Conservation (phyloP, 2,113 vertebrate genomes). For the Apodemus speciosus region DNA sequence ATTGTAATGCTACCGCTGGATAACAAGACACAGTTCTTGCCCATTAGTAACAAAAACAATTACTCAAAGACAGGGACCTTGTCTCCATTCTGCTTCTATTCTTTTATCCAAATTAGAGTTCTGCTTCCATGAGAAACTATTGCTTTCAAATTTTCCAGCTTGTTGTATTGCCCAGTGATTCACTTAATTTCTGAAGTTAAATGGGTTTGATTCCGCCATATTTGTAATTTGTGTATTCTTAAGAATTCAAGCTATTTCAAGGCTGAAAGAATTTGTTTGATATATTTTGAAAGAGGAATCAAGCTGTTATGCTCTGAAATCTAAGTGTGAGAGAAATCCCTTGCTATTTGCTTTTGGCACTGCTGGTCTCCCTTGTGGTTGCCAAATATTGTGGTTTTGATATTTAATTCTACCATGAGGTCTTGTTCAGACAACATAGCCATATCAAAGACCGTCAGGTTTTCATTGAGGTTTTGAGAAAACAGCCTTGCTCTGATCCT, state of each 20-base stretch:
- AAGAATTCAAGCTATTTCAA: slow-evolving; percentile 62
- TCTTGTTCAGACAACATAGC: background rate
- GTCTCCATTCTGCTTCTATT: slow-evolving; percentile 58
- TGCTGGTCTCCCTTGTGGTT: background rate
- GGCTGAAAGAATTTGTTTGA: background rate
- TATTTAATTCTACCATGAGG: background rate
- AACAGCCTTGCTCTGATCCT: background rate
- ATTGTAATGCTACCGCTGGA: slow-evolving; percentile 67
- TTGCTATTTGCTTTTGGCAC: background rate
- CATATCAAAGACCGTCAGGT: background rate
- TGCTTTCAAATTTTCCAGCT: slow-evolving; percentile 28
- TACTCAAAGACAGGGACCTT: slow-evolving; percentile 57
- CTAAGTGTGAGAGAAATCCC: background rate
- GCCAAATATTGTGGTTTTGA: slow-evolving; percentile 27
- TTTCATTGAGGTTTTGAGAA: background rate
- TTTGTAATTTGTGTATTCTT: slow-evolving; percentile 58
- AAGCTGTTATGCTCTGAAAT: slow-evolving; percentile 36
- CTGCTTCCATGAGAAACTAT: slow-evolving; percentile 44
- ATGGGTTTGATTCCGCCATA: slow-evolving; percentile 53
- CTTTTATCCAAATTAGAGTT: slow-evolving; percentile 64
- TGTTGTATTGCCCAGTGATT: slow-evolving; percentile 47
- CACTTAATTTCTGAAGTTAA: slow-evolving; percentile 58
- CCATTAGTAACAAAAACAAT: slow-evolving; percentile 75
- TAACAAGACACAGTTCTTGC: slow-evolving; percentile 58
- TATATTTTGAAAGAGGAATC: slow-evolving; percentile 44